Base-by-base conservation (phyloP, 2,888 invertebrate species). In the Cephus sareptanus region DNA sequence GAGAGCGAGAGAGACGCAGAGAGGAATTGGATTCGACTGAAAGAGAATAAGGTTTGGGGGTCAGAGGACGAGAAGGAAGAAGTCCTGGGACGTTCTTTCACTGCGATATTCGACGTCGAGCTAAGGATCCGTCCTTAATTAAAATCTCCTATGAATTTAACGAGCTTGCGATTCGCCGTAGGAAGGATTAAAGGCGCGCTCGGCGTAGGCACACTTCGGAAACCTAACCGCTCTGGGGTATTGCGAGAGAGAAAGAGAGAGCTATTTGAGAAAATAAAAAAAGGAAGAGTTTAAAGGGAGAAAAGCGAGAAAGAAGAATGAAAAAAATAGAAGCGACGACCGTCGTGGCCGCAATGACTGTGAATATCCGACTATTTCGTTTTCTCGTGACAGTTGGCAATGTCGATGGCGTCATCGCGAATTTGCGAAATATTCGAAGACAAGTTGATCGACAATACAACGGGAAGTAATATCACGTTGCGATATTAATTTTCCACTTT, bases 401-500 rank as follows among this genome's bases (percentile, higher is more conserved):
- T 2, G 23, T 15, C 40, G 40, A 15, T 15, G 40, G 6, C 40
- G 23, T 56, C 56, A 23, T 23, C 6, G 23, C 23, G 0, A 56
- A 23, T 23, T 56, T 23, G 23, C 23, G 23, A 56, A 23, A 56
- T 56, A 56, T 23, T 56, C 2, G 9, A 23, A 23, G 23, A 23
- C 6, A 23, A 23, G 56, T 23, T 9, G 23, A 56, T 56, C 56
- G 23, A 15, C 56, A 1, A 9, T 9, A 56, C 2, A 23, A 56
- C 56, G 23, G 56, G 6, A 56, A 56, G 56, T 56, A 56, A 56
- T 56, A 56, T 56, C 56, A 34, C 0, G 15, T 23, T n/a, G 74
- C 74, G 37, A 74, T 74, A 74, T 74, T 74, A 74, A 74, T 74
- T 74, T 74, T 74, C 74, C n/a, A 74, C 15, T 74, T 74, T 74